These are phyloP conservation scores for Hydrochoerus hydrochaeris DNA, from an alignment of 2,113 vertebrate species.

Conservation along the genomic window DNA sequence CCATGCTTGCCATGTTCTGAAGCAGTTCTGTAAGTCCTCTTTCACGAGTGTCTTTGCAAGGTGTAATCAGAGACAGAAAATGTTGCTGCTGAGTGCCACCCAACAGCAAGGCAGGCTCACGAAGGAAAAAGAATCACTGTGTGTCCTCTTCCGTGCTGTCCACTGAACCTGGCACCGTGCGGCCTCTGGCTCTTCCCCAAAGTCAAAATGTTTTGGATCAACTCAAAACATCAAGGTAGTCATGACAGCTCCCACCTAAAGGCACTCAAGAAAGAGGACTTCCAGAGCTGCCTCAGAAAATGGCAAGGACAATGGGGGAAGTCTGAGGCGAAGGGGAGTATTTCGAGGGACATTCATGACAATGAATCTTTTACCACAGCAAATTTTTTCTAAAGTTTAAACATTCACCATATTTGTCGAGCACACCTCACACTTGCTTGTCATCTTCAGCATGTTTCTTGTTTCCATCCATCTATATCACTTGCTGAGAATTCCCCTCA, in stretches of 20 bases:
- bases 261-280: not conserved
- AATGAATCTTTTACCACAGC: not conserved
- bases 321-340: not conserved
- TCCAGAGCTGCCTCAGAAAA: not conserved
- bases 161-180: not conserved
- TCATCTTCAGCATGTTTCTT: not conserved
- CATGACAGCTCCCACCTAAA: not conserved
- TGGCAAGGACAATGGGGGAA: not conserved
- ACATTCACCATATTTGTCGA: not conserved
- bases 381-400: not conserved
- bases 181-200: not conserved
- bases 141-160: not conserved
- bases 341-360: no score
- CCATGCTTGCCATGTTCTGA: not conserved
- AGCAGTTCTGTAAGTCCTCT: not conserved
- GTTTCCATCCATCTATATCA: not conserved
- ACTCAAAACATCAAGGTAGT: not conserved
- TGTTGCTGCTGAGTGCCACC: not conserved
- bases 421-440: not conserved
- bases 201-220: not conserved
- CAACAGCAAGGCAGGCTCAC: not conserved
- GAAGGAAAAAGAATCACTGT: not conserved
- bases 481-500: not conserved
- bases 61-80: not conserved
- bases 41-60: not conserved